phyloP scores from a whole-genome alignment of 2,888 invertebrate genomes.

The Melikaiella ostensackeni region DNA sequence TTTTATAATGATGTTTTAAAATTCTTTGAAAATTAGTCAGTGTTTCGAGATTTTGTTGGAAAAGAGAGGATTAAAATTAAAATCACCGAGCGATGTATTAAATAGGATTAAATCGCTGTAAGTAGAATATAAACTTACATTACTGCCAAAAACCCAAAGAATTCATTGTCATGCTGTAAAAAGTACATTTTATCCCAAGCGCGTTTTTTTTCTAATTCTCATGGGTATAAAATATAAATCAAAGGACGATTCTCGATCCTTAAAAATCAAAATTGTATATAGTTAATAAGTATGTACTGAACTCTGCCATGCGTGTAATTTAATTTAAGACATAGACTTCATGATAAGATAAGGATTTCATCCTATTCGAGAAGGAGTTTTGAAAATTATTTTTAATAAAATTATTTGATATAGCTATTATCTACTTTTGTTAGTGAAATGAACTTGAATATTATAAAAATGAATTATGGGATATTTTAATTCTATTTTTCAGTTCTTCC shows the following conservation, averaged over 20 bases:
- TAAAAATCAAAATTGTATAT: conserved; percentile 61
- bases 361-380: conserved; percentile 7
- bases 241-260: conserved; percentile 2
- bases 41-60: background rate
- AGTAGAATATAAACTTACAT: conserved; percentile 13
- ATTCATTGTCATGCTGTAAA: conserved; percentile 10
- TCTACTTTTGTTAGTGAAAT: background rate
- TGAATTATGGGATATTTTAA: background rate
- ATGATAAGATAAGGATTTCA: background rate
- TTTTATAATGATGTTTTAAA: background rate
- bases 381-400: background rate
- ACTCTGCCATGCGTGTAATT: conserved; percentile 51
- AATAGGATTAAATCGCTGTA: conserved; percentile 21
- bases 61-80: background rate
- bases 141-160: conserved; percentile 1
- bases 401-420: background rate
- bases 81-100: background rate
- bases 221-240: conserved; percentile 35
- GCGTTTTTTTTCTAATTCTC: background rate
- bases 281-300: conserved; percentile 53
- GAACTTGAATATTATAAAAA: background rate
- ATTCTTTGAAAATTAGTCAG: background rate
- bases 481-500: background rate
- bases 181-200: background rate
- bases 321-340: conserved; percentile 27